Evolutionary conservation across 2,797 vertebrate species (phyloP).

Genomic region (Enteromius afrohamiltoni): DNA sequence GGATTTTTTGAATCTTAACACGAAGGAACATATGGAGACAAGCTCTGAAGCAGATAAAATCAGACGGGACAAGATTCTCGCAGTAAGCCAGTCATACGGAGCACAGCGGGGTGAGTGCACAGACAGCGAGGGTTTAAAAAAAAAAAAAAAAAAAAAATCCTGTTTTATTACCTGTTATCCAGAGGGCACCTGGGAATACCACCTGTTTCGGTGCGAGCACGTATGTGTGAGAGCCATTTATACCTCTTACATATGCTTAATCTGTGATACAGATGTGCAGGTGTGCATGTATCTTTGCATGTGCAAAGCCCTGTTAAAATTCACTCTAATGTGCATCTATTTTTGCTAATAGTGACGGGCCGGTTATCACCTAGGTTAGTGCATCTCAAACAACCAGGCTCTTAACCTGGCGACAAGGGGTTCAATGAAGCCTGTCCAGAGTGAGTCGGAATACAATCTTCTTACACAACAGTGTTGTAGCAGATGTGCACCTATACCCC

Average conservation of each 20-base stretch:
- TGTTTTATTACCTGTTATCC: slow-evolving; percentile 5
- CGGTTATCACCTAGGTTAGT: slow-evolving; percentile 67
- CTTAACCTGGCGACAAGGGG: slow-evolving; percentile 73
- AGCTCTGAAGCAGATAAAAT: slow-evolving; percentile 70
- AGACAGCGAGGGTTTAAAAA: slow-evolving; percentile 62
- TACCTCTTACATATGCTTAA: slow-evolving; percentile 26
- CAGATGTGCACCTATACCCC: slow-evolving; percentile 67
- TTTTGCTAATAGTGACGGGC: slow-evolving; percentile 68
- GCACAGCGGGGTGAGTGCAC: slow-evolving; percentile 63
- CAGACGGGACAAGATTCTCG: slow-evolving; percentile 59
- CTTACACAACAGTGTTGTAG: slow-evolving; percentile 58
- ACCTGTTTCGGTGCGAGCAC: slow-evolving; percentile 8
- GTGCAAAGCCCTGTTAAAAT: slow-evolving; percentile 78
- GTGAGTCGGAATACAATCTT: slow-evolving; percentile 10
- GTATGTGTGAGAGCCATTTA: slow-evolving; percentile 35
- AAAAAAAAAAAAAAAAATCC: slow-evolving; percentile 69
- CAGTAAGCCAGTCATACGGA: slow-evolving; percentile 66
- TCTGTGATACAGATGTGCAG: slow-evolving; percentile 38
- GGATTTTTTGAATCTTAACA: slow-evolving; percentile 65
- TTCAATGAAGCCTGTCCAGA: slow-evolving; percentile 47
- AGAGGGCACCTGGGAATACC: slow-evolving; percentile 27
- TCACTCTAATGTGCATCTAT: slow-evolving; percentile 75
- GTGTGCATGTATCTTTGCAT: background rate
- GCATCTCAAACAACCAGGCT: slow-evolving; percentile 71
- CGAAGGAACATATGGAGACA: slow-evolving; percentile 71